Evolutionary conservation across 2,888 invertebrate species (phyloP), one percentile per base, ranked within the genome.

Genomic region (Lycia hirtaria): DNA sequence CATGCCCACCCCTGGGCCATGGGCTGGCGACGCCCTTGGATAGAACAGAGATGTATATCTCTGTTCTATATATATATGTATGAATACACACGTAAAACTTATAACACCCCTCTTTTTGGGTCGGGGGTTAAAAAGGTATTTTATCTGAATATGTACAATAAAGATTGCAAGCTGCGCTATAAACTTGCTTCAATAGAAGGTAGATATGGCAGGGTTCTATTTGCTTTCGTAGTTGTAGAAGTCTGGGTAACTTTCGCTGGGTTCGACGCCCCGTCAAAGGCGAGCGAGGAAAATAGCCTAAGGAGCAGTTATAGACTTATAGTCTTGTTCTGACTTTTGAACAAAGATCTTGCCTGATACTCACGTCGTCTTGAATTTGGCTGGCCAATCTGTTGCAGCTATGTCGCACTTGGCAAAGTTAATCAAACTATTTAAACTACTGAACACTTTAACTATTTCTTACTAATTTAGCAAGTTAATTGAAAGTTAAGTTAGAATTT

Each of bases 191-290:
- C 33, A 24, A 38, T 51, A 44, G 41, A 57, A 57, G 55, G 35
- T 41, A 53, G 49, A 56, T 37, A 57, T 55, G 55, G 35, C 37
- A 53, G 49, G 55, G 50, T 56, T 59, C 9, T 73, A 64, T 72
- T 73, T 71, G 69, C 62, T 65, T 56, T 68, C 71, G 67, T 60
- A 59, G 65, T 56, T 54, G 54, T 56, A 51, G 48, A 53, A 57
- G 50, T 62, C 55, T 61, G 51, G 33, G 58, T 67, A 80, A 79
- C 82, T 83, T 82, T 83, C 81, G 76, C 78, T 75, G 69, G 65
- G 81, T 80, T 77, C 78, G 73, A 72, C 76, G 78, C 69, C 75
- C 65, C 49, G 57, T 59, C 43, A 63, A 73, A 68, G 63, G 56
- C 64, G 64, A 69, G 57, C 65, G 64, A 69, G 70, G 73, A 70